Conservation (phyloP, 2,888 invertebrate species). For the Limnephilus marmoratus region DNA sequence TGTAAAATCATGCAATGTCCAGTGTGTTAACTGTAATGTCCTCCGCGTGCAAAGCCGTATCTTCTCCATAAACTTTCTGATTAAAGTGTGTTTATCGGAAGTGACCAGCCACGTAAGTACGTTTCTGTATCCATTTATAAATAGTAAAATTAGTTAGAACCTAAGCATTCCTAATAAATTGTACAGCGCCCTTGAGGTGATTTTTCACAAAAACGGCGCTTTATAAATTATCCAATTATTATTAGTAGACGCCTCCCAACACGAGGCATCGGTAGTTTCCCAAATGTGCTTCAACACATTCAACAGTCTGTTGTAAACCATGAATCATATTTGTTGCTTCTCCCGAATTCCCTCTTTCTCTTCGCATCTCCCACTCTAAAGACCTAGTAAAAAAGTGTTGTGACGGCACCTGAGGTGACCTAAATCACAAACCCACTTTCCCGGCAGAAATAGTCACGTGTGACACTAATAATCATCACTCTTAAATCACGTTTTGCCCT, state of each 20-base stretch:
- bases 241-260: not conserved
- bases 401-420: not conserved
- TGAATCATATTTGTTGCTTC: not conserved
- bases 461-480: conserved; percentile 2
- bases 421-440: not conserved
- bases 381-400: not conserved
- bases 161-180: too few relatives aligned
- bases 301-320: not conserved
- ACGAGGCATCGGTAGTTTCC: not conserved
- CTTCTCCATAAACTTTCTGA: too few relatives aligned
- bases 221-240: too few relatives aligned
- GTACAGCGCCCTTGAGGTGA: too few relatives aligned
- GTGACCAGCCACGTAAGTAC: too few relatives aligned
- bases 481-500: not conserved
- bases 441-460: not conserved
- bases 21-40: too few relatives aligned
- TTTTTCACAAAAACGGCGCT: too few relatives aligned
- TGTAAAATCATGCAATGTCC: too few relatives aligned
- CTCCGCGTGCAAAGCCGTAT: too few relatives aligned
- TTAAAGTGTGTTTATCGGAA: too few relatives aligned
- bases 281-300: not conserved
- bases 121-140: too few relatives aligned
- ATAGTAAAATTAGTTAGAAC: too few relatives aligned
- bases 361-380: not conserved
- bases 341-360: not conserved